A percentile compares a stretch with the other conserved stretches of the same genome.
These are phyloP conservation scores for Zaprionus gabonicus DNA, from an alignment of 1,140 invertebrate genomes.

Conservation along the genomic window DNA sequence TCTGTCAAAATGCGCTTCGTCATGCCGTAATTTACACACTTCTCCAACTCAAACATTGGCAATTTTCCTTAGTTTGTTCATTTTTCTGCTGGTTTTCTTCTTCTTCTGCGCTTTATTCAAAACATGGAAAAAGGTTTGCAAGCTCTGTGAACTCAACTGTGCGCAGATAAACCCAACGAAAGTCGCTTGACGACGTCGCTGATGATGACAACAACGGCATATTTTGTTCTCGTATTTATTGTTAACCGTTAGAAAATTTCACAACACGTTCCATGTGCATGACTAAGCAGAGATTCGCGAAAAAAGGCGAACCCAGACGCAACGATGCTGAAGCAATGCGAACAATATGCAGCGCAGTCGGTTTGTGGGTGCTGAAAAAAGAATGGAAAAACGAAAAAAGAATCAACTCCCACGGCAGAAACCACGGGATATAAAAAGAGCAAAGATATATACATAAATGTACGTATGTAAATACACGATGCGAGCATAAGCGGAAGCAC, in stretches of 20 bases:
- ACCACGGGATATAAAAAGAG: slow-evolving; percentile 13
- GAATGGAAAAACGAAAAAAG: background rate
- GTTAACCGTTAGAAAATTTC: slow-evolving; percentile 62
- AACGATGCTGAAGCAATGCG: slow-evolving; percentile 59
- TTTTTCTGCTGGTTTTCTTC: slow-evolving; percentile 1
- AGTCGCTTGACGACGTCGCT: slow-evolving; percentile 30
- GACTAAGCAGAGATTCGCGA: slow-evolving; percentile 59
- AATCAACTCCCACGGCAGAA: slow-evolving; percentile 11
- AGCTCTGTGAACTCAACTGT: slow-evolving; percentile 61
- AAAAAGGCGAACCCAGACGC: slow-evolving; percentile 22
- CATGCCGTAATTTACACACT: background rate
- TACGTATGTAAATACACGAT: background rate
- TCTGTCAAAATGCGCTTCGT: background rate
- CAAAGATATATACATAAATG: background rate
- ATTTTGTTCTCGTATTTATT: slow-evolving; percentile 62
- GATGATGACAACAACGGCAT: slow-evolving; percentile 40
- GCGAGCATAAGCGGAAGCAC: slow-evolving; percentile 43
- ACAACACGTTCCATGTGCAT: slow-evolving; percentile 59
- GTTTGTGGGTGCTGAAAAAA: background rate
- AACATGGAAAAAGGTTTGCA: slow-evolving; percentile 28
- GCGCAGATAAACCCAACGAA: slow-evolving; percentile 11
- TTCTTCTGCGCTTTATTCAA: no score
- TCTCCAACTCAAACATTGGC: slow-evolving; percentile 13
- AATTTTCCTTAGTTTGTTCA: background rate
- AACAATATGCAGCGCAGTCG: slow-evolving; percentile 51